A percentile compares a stretch with the other conserved stretches of the same genome.
These are phyloP conservation scores for Endomychus coccineus DNA, from an alignment of 2,888 invertebrate species.

Conservation along the genomic window DNA sequence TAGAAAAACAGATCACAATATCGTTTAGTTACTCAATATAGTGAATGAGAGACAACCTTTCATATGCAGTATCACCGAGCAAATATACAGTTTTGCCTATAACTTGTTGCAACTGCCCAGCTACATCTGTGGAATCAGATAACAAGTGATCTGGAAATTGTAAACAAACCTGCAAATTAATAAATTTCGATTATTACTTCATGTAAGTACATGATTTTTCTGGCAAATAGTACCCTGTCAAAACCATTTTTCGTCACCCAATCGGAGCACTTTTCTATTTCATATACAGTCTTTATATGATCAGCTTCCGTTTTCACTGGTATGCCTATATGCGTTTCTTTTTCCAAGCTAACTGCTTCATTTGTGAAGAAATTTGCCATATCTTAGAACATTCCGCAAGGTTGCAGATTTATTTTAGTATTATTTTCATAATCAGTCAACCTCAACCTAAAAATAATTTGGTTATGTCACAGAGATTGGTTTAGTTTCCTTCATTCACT, in stretches of 20 bases:
- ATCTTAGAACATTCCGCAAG: too few relatives aligned
- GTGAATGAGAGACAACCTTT: constrained; percentile 52
- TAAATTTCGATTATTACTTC: too few relatives aligned
- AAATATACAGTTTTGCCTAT: constrained; percentile 63
- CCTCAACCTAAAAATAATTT: too few relatives aligned
- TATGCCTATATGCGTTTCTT: constrained; percentile 33
- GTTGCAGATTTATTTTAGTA: too few relatives aligned
- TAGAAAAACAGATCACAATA: constrained; percentile 34
- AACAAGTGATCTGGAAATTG: constrained; percentile 87
- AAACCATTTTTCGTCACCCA: constrained; percentile 66
- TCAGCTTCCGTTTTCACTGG: constrained; percentile 28
- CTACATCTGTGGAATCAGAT: constrained; percentile 59
- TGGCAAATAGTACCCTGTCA: constrained; percentile 64
- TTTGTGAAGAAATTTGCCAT: constrained; percentile 48
- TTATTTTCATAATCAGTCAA: too few relatives aligned
- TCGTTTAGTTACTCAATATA: not conserved
- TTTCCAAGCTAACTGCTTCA: constrained; percentile 49
- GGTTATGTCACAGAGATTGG: too few relatives aligned
- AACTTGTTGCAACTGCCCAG: constrained; percentile 45
- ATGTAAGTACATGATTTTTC: too few relatives aligned
- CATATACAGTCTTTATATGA: constrained; percentile 48
- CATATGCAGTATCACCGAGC: constrained; percentile 86
- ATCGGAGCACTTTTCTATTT: constrained; percentile 53
- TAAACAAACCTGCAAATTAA: constrained; percentile 65
- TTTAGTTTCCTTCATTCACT: too few relatives aligned